Percentiles rank a stretch among this genome's conserved stretches.
Evolutionary conservation across 2,888 invertebrate species (phyloP).

Genomic region (Tiliacea aurago): DNA sequence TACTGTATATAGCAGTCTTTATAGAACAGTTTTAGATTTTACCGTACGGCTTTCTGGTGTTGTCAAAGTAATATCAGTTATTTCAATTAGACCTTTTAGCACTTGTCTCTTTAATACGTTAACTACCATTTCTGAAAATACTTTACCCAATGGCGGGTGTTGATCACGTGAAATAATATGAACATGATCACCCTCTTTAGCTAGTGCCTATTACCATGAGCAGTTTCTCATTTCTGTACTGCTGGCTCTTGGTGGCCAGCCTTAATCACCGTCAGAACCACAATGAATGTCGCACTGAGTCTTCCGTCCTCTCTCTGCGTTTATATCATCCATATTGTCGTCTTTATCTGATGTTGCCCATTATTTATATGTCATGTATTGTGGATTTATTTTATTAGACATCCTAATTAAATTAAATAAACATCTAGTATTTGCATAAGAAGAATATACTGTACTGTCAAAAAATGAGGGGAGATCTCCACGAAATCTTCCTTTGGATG

Average conservation of each 20-base stretch:
- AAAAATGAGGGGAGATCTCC: too few relatives aligned
- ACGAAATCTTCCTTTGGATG: not conserved
- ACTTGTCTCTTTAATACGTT: not conserved
- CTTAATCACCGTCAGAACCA: not conserved
- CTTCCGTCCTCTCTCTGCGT: not conserved
- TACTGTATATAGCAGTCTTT: slow-evolving; percentile 7
- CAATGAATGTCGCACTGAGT: not conserved
- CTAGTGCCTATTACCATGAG: not conserved
- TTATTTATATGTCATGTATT: too few relatives aligned
- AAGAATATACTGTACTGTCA: too few relatives aligned
- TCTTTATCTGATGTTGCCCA: too few relatives aligned
- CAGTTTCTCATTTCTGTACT: not conserved
- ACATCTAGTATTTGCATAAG: too few relatives aligned
- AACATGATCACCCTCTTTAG: not conserved
- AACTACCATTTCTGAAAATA: not conserved
- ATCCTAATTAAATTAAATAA: too few relatives aligned
- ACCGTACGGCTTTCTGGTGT: slow-evolving; percentile 1
- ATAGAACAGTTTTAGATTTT: slow-evolving; percentile 19
- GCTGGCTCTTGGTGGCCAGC: not conserved
- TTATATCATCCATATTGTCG: not conserved
- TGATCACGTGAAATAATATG: not conserved
- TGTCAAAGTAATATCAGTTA: not conserved
- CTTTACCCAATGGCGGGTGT: not conserved
- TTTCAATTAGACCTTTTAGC: slow-evolving; percentile 22
- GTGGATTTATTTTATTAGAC: too few relatives aligned